Evolutionary conservation across 2,113 vertebrate genomes (phyloP).

Genomic region (Myrmecobius fasciatus): DNA sequence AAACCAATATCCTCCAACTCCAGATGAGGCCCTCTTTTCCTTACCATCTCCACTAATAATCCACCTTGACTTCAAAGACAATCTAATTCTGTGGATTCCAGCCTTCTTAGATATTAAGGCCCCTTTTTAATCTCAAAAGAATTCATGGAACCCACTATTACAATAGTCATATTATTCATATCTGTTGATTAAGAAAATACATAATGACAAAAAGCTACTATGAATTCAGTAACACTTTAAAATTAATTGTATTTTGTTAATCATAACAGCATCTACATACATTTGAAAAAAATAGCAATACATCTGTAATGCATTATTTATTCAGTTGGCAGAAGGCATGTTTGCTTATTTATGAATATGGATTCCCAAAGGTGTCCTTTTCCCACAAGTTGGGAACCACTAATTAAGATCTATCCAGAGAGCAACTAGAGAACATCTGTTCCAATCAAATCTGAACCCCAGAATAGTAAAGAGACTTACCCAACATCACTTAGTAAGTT

Average conservation of each 20-base stretch:
- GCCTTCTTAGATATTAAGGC: neutral
- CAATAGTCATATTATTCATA: neutral
- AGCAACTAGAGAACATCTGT: neutral
- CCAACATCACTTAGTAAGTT: neutral
- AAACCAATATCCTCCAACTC: neutral
- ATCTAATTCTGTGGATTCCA: neutral
- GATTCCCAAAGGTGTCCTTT: neutral
- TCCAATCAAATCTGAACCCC: neutral
- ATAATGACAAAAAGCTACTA: neutral
- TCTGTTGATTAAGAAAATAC: neutral
- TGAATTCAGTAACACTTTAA: neutral
- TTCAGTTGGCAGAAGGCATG: neutral
- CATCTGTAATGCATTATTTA: neutral
- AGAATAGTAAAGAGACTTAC: neutral
- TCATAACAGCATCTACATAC: neutral
- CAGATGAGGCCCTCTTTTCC: neutral
- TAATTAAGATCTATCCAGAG: neutral
- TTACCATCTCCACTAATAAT: neutral
- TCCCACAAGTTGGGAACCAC: neutral
- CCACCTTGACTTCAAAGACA: neutral
- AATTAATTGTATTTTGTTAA: conserved; percentile 5
- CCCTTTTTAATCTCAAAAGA: neutral
- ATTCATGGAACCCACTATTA: neutral
- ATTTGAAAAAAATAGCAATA: neutral
- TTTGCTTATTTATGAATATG: neutral